Base-by-base conservation (phyloP, 2,888 invertebrate species). In the Cerastis leucographa region DNA sequence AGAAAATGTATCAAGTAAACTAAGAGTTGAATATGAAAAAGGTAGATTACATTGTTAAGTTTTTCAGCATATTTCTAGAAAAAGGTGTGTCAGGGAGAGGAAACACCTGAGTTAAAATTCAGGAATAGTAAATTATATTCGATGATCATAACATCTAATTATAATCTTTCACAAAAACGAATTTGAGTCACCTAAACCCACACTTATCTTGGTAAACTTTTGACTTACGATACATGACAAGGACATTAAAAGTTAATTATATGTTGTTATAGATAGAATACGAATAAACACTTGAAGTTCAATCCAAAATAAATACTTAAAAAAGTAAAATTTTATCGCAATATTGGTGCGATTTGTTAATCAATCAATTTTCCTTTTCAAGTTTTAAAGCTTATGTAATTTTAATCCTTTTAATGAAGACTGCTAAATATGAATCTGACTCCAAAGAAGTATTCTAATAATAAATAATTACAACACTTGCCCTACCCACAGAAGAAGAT, bases 401-500 rank as follows among this genome's bases (percentile, higher is more conserved):
- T 85, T 69, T 56, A 69, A 64, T 84, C 69, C 54, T 76, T 61
- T 17, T 29, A 65, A 51, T 69, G 54, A 65, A 14, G n/a, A 61
- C 59, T 78, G 78, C 85, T 88, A 84, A 85, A 84, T 83, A 81
- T 84, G 84, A 79, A 70, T 81, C 42, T 77, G 78, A 85, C 74
- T 80, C 56, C 76, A 79, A 72, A 85, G 81, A 76, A 85, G 66
- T 76, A 78, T 76, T 88, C 85, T 86, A 87, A 79, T 87, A 89
- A 84, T 88, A 89, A 88, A 88, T 87, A 86, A 88, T 87, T 89
- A 89, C 88, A 87, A 81, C 87, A 89, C 81, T 83, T 87, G 88
- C 88, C 86, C 91, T 92, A 92, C 88, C 89, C 88, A 89, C 89
- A 89, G 91, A 89, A 91, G 88, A 90, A 91, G 90, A 79, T 80